phyloP scores from a whole-genome alignment of 1,140 invertebrate genomes.

The Leptonema lineaticorne region DNA sequence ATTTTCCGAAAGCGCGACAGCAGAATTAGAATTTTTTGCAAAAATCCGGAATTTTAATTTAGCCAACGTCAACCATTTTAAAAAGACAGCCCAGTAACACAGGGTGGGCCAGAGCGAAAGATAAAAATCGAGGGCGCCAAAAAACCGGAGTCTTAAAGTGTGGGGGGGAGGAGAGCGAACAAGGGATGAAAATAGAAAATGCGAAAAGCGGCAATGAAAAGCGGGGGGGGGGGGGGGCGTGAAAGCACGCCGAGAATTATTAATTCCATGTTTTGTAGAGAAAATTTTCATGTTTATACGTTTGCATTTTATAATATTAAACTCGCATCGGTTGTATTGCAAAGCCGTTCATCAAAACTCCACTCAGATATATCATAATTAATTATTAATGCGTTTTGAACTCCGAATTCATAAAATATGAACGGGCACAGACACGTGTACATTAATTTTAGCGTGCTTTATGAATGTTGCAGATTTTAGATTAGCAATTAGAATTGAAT shows the following conservation, averaged over 20 bases:
- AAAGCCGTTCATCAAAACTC: background rate
- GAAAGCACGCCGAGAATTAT: background rate
- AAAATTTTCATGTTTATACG: background rate
- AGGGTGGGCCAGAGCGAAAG: too few relatives aligned
- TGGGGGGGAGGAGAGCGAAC: too few relatives aligned
- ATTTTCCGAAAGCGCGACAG: too few relatives aligned
- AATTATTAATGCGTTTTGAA: background rate
- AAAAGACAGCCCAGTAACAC: too few relatives aligned
- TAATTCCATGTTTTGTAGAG: background rate
- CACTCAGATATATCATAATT: background rate
- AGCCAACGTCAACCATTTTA: background rate
- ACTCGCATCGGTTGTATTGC: background rate
- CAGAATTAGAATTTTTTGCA: too few relatives aligned
- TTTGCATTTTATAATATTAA: background rate
- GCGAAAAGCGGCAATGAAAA: too few relatives aligned
- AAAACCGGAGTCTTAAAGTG: too few relatives aligned
- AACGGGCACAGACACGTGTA: background rate
- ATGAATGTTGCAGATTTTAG: background rate
- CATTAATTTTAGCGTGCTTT: background rate
- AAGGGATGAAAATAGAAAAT: too few relatives aligned
- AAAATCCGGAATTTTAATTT: background rate
- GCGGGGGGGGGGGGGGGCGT: too few relatives aligned
- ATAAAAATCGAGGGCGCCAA: too few relatives aligned
- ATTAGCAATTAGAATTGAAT: background rate
- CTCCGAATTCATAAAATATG: background rate